These are phyloP conservation scores for Pangasius djambal DNA, from an alignment of 2,797 vertebrate species.

Conservation along the genomic window DNA sequence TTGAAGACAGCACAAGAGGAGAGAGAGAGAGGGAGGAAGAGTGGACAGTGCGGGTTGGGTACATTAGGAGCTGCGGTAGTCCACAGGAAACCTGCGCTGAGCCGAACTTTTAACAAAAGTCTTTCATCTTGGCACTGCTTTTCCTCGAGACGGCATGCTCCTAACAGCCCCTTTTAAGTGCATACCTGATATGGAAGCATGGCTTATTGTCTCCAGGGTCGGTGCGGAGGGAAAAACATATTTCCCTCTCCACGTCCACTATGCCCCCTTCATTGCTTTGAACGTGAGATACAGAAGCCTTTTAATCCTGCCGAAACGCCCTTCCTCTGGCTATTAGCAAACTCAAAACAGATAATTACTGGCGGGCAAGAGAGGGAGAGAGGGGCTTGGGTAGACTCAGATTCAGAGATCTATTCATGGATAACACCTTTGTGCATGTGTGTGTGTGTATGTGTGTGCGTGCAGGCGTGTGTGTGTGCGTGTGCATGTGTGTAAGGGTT, in stretches of 20 bases:
- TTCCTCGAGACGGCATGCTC: slow-evolving; percentile 84
- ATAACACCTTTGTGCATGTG: slow-evolving; percentile 67
- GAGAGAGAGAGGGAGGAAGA: slow-evolving; percentile 62
- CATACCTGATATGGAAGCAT: slow-evolving; percentile 90
- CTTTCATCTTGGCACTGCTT: slow-evolving; percentile 89
- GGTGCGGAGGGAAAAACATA: slow-evolving; percentile 79
- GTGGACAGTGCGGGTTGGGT: slow-evolving; percentile 18
- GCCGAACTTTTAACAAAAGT: slow-evolving; percentile 85
- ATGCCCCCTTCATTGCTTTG: slow-evolving; percentile 72
- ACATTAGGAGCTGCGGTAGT: slow-evolving; percentile 38
- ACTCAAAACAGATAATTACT: slow-evolving; percentile 77
- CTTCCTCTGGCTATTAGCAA: slow-evolving; percentile 73
- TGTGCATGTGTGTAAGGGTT: slow-evolving; percentile 13
- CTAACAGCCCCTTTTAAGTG: slow-evolving; percentile 89
- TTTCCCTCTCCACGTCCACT: slow-evolving; percentile 69
- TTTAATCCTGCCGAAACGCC: slow-evolving; percentile 67
- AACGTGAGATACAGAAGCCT: slow-evolving; percentile 68
- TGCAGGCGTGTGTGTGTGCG: slow-evolving; percentile 21
- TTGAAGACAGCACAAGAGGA: slow-evolving; percentile 73
- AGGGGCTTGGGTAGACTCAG: slow-evolving; percentile 47
- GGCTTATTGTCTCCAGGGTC: slow-evolving; percentile 55
- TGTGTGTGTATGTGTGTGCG: slow-evolving; percentile 26
- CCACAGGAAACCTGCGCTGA: slow-evolving; percentile 93
- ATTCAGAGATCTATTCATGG: slow-evolving; percentile 70
- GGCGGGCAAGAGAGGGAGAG: slow-evolving; percentile 26